Conservation (phyloP, 2,888 invertebrate genomes). For the Clostera curtula region DNA sequence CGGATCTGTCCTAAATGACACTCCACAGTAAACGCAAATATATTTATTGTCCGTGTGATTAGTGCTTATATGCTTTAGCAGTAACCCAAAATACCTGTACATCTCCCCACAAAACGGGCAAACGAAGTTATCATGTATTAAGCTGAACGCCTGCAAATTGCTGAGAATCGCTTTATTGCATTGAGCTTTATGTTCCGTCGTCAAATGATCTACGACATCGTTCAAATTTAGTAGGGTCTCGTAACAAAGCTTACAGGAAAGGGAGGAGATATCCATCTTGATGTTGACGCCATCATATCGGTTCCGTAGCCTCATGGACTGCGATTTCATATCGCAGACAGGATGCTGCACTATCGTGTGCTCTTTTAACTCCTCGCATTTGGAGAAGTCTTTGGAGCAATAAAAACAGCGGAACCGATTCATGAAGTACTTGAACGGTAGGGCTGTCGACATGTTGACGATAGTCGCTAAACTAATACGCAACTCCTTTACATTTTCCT, state of each 20-base stretch:
- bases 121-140: constrained; percentile 40
- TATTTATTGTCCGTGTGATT: constrained; percentile 44
- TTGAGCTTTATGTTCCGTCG: constrained; percentile 29
- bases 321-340: constrained; percentile 41
- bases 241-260: constrained; percentile 46
- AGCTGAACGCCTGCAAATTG: constrained; percentile 37
- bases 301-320: constrained; percentile 44
- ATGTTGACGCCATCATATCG: constrained; percentile 43
- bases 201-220: constrained; percentile 35
- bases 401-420: constrained; percentile 56
- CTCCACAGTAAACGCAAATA: constrained; percentile 49
- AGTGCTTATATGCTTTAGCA: constrained; percentile 43
- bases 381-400: constrained; percentile 48
- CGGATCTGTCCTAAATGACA: constrained; percentile 41
- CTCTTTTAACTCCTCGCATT: constrained; percentile 42
- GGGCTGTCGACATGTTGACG: constrained; percentile 50
- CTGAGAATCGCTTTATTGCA: constrained; percentile 34
- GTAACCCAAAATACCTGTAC: constrained; percentile 41
- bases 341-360: constrained; percentile 49
- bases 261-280: constrained; percentile 45
- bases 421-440: constrained; percentile 55
- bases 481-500: constrained; percentile 34
- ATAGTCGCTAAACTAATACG: constrained; percentile 43
- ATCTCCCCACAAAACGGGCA: constrained; percentile 44
- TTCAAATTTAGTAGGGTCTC: constrained; percentile 31